phyloP scores from a whole-genome alignment of 2,113 vertebrate genomes.

The Erinaceus europaeus region DNA sequence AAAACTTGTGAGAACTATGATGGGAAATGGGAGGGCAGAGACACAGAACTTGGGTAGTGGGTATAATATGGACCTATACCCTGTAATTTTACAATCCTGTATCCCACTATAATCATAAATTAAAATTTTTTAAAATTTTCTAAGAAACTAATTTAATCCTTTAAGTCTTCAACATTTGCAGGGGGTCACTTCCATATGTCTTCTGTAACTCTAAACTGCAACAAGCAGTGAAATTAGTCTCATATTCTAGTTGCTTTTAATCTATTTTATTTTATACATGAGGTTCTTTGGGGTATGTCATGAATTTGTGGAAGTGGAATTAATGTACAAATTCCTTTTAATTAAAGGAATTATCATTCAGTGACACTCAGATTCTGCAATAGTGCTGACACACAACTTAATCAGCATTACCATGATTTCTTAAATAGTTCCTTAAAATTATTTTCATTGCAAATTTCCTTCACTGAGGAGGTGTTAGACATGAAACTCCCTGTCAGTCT shows the following conservation, averaged over 20 bases:
- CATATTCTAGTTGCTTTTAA: constrained; percentile 44
- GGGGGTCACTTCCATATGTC: constrained; percentile 27
- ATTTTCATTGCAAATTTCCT: constrained; percentile 36
- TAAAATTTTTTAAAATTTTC: constrained; percentile 9
- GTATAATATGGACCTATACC: too few relatives aligned
- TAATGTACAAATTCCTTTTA: constrained; percentile 58
- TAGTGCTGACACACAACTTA: constrained; percentile 27
- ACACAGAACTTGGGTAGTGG: too few relatives aligned
- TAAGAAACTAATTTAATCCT: constrained; percentile 49
- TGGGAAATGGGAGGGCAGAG: too few relatives aligned
- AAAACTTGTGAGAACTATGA: too few relatives aligned
- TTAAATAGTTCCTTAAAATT: constrained; percentile 26
- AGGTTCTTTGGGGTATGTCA: constrained; percentile 20
- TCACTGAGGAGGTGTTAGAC: neutral
- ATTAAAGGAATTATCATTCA: constrained; percentile 56
- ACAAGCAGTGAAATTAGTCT: constrained; percentile 40
- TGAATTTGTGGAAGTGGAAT: neutral
- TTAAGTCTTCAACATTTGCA: constrained; percentile 41
- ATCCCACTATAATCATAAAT: too few relatives aligned
- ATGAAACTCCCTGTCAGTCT: neutral
- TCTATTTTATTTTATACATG: constrained; percentile 39
- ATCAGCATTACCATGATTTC: constrained; percentile 32
- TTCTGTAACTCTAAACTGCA: constrained; percentile 32
- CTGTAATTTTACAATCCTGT: too few relatives aligned
- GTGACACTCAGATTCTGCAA: neutral